Base-by-base conservation (phyloP, 2,888 invertebrate species). In the Galerucella calmariensis region DNA sequence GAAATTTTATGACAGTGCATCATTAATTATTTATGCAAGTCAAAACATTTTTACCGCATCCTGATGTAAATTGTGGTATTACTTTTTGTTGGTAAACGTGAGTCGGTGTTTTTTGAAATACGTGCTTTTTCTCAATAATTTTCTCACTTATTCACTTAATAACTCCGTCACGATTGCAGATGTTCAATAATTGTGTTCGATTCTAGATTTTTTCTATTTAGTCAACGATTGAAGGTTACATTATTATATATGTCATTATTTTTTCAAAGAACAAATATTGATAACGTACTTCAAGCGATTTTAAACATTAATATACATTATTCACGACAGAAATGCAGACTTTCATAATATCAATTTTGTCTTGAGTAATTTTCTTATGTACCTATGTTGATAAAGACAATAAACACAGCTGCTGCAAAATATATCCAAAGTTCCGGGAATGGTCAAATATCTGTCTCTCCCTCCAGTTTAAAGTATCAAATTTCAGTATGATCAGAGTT, bases 31-130 rank as follows among this genome's bases (percentile, higher is more conserved):
- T 16, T 35, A 62, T 62, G n/a, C 27, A 62, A 62, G 62, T n/a
- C 35, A n/a, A 41, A 41, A 20, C 62, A 62, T 41, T 65, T 65
- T 65, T 65, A 65, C 48, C 48, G 27, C 51, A 67, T 51, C 27
- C 41, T 51, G 35, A 67, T 48, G 66, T 67, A 67, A 46, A 67
- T 67, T 67, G 51, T 51, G 48, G 51, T 48, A 48, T 67, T 67
- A 51, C 48, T 27, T 67, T 24, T 67, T 48, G 51, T 67, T 51
- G 51, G 51, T 51, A 48, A 67, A 67, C 48, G 51, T 67, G 66
- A 67, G 66, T 53, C 51, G 46, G 27, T 67, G 66, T 62, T 62
- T 62, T 61, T 62, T 62, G 35, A 62, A 62, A 62, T 62, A 16
- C 41, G 41, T 35, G 62, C 62, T 62, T 62, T 62, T 62, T 35